phyloP scores from a whole-genome alignment of 2,888 invertebrate genomes.

The Priapulus caudatus region DNA sequence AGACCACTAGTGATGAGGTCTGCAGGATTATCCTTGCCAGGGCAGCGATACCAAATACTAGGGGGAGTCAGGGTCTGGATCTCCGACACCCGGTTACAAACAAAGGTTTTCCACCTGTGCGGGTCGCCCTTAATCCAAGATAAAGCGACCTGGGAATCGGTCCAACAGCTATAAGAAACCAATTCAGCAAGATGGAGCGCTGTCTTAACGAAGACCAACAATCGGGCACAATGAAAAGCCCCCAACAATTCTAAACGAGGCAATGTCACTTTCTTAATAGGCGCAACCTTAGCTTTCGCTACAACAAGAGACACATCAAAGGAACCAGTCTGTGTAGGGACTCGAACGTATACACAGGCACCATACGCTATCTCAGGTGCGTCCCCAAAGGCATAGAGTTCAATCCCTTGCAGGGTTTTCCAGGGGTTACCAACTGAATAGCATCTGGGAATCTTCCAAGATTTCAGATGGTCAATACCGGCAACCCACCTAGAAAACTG shows the following conservation, averaged over 20 bases:
- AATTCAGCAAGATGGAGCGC: neutral
- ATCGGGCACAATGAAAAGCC: slow-evolving; percentile 10
- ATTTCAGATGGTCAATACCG: neutral
- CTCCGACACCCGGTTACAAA: slow-evolving; percentile 22
- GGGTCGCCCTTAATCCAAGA: slow-evolving; percentile 23
- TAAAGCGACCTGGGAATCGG: slow-evolving; percentile 20
- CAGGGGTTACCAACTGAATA: neutral
- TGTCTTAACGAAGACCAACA: slow-evolving; percentile 11
- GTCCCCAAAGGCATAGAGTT: slow-evolving; percentile 1
- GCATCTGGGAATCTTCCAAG: neutral
- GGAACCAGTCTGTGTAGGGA: neutral
- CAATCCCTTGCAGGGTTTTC: neutral
- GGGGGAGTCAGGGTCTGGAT: slow-evolving; percentile 17
- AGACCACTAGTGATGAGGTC: slow-evolving; percentile 25
- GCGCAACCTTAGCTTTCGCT: slow-evolving; percentile 21
- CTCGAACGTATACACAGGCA: neutral
- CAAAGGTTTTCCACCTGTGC: slow-evolving; percentile 23
- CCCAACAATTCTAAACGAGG: slow-evolving; percentile 17
- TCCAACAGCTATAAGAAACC: slow-evolving; percentile 16
- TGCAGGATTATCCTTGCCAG: slow-evolving; percentile 25
- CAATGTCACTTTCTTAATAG: slow-evolving; percentile 20
- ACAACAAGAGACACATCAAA: slow-evolving; percentile 11
- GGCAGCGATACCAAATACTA: slow-evolving; percentile 22
- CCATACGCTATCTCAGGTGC: neutral
- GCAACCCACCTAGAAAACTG: neutral